Evolutionary conservation across 2,888 invertebrate species (phyloP), one percentile per base, ranked within the genome.

Genomic region (Volucella zonaria): DNA sequence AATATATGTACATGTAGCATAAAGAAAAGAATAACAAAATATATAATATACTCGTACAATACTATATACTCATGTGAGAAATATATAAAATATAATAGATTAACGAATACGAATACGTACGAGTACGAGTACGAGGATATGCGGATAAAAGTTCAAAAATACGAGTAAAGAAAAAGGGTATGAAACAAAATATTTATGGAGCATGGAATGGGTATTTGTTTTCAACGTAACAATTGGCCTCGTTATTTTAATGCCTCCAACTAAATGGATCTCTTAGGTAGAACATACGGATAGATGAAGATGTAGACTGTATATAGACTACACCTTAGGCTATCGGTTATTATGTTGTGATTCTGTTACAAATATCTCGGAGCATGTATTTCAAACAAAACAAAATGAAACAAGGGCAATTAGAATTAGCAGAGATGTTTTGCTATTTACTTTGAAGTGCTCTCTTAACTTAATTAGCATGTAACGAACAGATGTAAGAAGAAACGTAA

Each of bases 161-260:
- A 73, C 31, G 31, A 31, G 31, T 31, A 31, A 31, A 31, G 6
- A 64, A 75, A 76, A 75, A 76, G 62, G 70, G 62, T 77, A 77
- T 49, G 51, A 56, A 67, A 62, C 61, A 75, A 74, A 59, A 73
- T 79, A 67, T 79, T 68, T 74, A 67, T 73, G 18, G 45, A 47
- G 15, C 49, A 64, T 62, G 45, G 49, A 51, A 40, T 42, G 56
- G 42, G 59, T 74, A 70, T 83, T 75, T 70, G 70, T 62, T 82
- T 71, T 73, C 70, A 75, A 42, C 47, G 58, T 59, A 54, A 54
- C 58, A 70, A 74, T 75, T 64, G 73, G 47, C 75, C 54, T 83
- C 83, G 75, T 80, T 83, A 76, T 56, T 71, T 67, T 38, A 47
- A 56, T 47, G 54, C 59, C 64, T 74, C 47, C 31, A 70, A 64